Conservation (phyloP, 2,888 invertebrate genomes). For the Metellina segmentata region DNA sequence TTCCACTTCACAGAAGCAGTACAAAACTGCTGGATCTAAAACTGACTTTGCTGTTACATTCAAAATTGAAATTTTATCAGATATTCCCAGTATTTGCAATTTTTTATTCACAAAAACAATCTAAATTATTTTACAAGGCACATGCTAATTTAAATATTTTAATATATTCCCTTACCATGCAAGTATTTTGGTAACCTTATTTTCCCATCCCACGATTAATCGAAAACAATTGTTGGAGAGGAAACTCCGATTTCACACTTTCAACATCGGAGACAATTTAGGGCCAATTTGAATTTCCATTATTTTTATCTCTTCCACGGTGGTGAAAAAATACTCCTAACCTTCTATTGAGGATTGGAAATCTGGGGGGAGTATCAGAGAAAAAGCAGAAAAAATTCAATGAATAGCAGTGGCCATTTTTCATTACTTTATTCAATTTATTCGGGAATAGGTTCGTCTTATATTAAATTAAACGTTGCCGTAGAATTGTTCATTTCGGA, state of each 20-base stretch:
- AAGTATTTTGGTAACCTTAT: neutral
- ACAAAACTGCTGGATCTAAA: too few species aligned
- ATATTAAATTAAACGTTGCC: neutral
- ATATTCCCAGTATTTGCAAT: too few species aligned
- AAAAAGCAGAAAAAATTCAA: neutral
- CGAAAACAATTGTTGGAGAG: neutral
- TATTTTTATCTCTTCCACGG: neutral
- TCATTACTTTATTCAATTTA: neutral
- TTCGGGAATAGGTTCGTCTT: neutral
- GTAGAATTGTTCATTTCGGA: neutral
- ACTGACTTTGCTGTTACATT: too few species aligned
- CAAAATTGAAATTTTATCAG: too few species aligned
- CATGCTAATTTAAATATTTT: neutral
- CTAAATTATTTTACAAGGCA: neutral
- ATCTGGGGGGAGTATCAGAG: neutral
- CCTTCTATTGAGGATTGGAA: neutral
- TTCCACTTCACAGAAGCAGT: too few species aligned
- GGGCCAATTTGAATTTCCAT: constrained; percentile 1
- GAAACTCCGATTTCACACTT: neutral
- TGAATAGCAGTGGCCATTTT: neutral
- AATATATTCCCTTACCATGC: neutral
- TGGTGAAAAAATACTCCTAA: neutral
- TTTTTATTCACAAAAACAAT: neutral
- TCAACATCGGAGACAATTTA: neutral
- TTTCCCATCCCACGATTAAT: neutral